phyloP scores from a whole-genome alignment of 2,113 vertebrate genomes.

The Spea multiplicata region DNA sequence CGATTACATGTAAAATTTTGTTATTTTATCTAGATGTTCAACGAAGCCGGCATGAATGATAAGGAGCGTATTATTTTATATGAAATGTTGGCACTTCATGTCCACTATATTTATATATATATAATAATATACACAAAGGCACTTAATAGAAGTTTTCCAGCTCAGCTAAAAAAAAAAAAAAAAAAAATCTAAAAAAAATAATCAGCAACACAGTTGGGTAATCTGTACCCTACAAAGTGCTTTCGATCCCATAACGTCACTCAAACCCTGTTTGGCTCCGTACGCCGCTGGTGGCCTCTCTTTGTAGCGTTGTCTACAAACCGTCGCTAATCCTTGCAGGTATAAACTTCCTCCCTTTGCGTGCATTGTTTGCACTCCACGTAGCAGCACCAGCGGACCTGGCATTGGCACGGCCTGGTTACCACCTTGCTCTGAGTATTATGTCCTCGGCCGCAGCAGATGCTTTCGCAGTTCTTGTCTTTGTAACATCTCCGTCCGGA shows the following conservation, averaged over 20 bases:
- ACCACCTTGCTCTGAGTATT: conserved; percentile 96
- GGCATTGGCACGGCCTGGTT: conserved; percentile 93
- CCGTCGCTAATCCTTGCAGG: conserved; percentile 82
- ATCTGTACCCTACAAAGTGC: conserved; percentile 64
- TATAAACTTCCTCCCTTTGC: conserved; percentile 95
- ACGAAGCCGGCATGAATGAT: not conserved
- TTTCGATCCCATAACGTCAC: conserved; percentile 54
- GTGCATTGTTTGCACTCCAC: conserved; percentile 98
- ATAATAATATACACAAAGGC: not conserved
- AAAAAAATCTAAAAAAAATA: no score
- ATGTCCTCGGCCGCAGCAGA: conserved; percentile 95
- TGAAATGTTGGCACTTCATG: conserved; percentile 5
- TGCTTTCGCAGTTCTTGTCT: conserved; percentile 96
- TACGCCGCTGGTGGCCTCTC: conserved; percentile 39
- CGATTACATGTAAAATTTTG: not conserved
- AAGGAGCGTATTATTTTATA: not conserved
- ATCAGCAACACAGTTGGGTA: conserved; percentile 59
- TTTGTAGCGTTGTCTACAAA: not conserved
- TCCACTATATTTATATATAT: conserved; percentile 12
- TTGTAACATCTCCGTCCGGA: conserved; percentile 93
- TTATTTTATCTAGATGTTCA: not conserved
- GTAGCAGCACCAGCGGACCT: conserved; percentile 98
- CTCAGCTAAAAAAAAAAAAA: conserved; percentile 55
- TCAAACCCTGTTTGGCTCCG: conserved; percentile 63
- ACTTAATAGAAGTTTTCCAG: conserved; percentile 25